Evolutionary conservation across 2,797 vertebrate genomes (phyloP), one percentile per base, ranked within the genome.

Genomic region (Nyctibius grandis): DNA sequence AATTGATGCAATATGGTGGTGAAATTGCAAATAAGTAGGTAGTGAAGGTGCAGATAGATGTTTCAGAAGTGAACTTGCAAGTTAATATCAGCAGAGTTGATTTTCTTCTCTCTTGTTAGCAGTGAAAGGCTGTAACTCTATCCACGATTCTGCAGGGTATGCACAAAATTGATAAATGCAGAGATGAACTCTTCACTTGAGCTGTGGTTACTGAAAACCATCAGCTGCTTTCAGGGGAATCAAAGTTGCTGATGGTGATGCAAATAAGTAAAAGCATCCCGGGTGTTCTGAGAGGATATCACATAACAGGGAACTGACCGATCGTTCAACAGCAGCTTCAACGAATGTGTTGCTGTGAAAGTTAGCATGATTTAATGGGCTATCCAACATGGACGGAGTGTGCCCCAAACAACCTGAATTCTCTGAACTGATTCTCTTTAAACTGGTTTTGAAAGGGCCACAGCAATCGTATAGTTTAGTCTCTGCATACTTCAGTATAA

Each of bases 251-350:
- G 67, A 60, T 87, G 64, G 34, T 44, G 70, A 47, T 47, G 48
- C 28, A 68, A 84, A 83, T 21, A 26, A 26, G 42, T 21, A 40
- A 91, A 72, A 92, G 48, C 60, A 78, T 57, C 64, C 38, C 0
- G 0, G 15, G 28, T 77, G 28, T 67, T 91, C 64, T 31, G 68
- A 69, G 42, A 16, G 57, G 29, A 13, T 78, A 72, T 64, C 69
- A n/a, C 1, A 0, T 42, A 75, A 45, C 3, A 1, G 33, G 20
- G 36, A 87, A 68, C 34, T 0, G 2, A 53, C 36, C 0, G 3
- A 15, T 72, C 3, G 1, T 31, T 85, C 54, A 85, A 21, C 64
- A 61, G 72, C 9, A 75, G 9, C 23, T 83, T 57, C 56, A 77
- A 67, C 3, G 4, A 51, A 67, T 42, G 12, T 20, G 6, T 42